Conservation (phyloP, 2,797 vertebrate genomes). For the Eulemur rubriventer region DNA sequence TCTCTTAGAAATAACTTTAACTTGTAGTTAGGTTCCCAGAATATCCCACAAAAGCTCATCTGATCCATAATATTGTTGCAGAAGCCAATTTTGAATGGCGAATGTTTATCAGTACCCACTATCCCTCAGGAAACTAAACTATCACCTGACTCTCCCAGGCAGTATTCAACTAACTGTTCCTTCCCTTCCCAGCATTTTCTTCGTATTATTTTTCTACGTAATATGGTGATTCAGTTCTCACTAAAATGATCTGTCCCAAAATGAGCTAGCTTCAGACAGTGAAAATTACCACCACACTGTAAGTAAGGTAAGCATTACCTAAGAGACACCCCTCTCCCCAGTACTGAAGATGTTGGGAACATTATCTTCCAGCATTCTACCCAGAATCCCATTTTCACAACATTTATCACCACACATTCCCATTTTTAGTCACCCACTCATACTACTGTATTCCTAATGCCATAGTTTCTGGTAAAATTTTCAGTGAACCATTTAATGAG, state of each 20-base stretch:
- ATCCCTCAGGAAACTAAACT: not conserved
- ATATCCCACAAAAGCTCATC: not conserved
- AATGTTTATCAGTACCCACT: not conserved
- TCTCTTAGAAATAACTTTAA: not conserved
- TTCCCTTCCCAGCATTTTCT: not conserved
- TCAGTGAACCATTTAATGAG: not conserved
- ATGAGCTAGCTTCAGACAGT: not conserved
- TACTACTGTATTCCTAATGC: not conserved
- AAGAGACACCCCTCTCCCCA: not conserved
- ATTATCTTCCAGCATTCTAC: not conserved
- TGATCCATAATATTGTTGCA: not conserved
- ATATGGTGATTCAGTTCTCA: not conserved
- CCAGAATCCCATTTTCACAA: not conserved
- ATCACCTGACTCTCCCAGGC: not conserved
- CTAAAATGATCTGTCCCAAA: not conserved
- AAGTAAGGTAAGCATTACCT: not conserved
- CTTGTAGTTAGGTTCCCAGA: not conserved
- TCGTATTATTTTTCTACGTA: not conserved
- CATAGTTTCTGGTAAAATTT: not conserved
- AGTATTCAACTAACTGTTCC: not conserved
- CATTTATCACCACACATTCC: not conserved
- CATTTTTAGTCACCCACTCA: not conserved
- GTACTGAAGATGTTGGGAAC: not conserved
- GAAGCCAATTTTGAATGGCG: not conserved
- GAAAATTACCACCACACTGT: not conserved